Base-by-base conservation (phyloP, 2,888 invertebrate genomes). In the Scelioninae gen. 2 region DNA sequence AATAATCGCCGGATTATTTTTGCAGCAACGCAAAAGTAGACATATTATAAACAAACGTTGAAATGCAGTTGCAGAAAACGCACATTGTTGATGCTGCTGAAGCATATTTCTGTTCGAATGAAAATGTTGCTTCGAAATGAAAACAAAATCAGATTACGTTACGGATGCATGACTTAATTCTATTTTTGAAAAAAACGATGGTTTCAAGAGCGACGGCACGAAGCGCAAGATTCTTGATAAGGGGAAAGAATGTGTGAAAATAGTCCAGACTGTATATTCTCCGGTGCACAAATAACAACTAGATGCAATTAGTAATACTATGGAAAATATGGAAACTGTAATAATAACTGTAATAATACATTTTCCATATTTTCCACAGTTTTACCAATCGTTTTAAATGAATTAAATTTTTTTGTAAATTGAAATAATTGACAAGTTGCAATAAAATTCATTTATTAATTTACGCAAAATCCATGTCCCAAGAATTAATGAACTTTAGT, bases 61-160 rank as follows among this genome's bases (percentile, higher is more conserved):
- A 13, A 28, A 28, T 15, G 9, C 13, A 15, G 25, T 28, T 33
- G 5, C 18, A 25, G n/a, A 48, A 16, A 50, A 50, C 5, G 33
- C 18, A 13, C 7, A 28, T 19, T n/a, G 9, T 13, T 15, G 10
- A 15, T 15, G 31, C 33, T 25, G 10, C 11, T 53, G 10, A 53
- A 53, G 16, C 25, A 25, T 7, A 6, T 25, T 52, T 28, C 1
- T 35, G 9, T 52, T 31, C n/a, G 35, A 52, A 52, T 50, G 50
- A 33, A 50, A 39, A 28, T 55, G 16, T 31, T 4, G 31, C 31
- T 41, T 28, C 31, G 28, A 45, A 45, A 57, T 57, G 33, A 33
- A 57, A 57, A 45, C 15, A 45, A 5, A 57, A 57, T 57, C 33
- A 33, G 43, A 57, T 57, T 57, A 57, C 10, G 41, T 41, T 33